These are phyloP conservation scores for Xestia c-nigrum DNA, from an alignment of 2,888 invertebrate species.

Conservation along the genomic window DNA sequence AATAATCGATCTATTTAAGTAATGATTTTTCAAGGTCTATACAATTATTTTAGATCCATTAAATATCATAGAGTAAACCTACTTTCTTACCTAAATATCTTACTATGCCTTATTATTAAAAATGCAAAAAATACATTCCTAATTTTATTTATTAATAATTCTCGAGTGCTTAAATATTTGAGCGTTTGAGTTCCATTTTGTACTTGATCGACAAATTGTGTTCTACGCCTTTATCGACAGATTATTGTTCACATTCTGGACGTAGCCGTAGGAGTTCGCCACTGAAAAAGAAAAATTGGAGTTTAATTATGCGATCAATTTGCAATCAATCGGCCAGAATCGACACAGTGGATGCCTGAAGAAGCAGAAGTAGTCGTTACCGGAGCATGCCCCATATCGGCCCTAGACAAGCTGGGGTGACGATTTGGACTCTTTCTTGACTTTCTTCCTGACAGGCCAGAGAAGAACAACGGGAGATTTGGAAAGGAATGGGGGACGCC, in stretches of 20 bases:
- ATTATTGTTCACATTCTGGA: conserved; percentile 76
- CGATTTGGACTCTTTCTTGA: too few relatives aligned
- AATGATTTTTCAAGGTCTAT: conserved; percentile 1
- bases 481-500: too few relatives aligned
- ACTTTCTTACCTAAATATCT: conserved; percentile 33
- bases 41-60: conserved; percentile 21
- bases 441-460: too few relatives aligned
- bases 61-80: conserved; percentile 11
- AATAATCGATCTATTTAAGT: conserved; percentile 11
- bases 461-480: too few relatives aligned
- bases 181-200: conserved; percentile 45
- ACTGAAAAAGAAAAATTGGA: conserved; percentile 82
- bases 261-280: conserved; percentile 90
- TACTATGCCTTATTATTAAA: conserved; percentile 47
- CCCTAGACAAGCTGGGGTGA: too few relatives aligned
- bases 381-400: too few relatives aligned
- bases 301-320: neutral
- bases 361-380: too few relatives aligned
- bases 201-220: conserved; percentile 27
- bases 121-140: conserved; percentile 53
- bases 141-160: conserved; percentile 13
- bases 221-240: conserved; percentile 29
- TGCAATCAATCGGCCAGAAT: too few relatives aligned
- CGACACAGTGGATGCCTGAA: too few relatives aligned
- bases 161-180: conserved; percentile 22